These are phyloP conservation scores for Sorex fumeus DNA, from an alignment of 2,113 vertebrate species.

Conservation along the genomic window DNA sequence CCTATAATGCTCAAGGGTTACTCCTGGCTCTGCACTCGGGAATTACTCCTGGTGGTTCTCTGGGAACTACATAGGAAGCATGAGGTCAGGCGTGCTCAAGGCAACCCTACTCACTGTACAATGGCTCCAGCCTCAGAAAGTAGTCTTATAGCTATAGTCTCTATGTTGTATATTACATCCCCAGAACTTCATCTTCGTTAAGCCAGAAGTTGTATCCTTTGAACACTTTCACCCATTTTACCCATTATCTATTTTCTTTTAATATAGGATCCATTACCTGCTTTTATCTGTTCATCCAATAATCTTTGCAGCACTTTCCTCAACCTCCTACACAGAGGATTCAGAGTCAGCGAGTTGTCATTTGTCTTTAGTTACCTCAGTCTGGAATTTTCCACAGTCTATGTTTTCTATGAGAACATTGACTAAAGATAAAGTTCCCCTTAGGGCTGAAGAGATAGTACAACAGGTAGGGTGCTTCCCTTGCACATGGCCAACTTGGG, in stretches of 20 bases:
- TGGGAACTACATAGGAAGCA: too few species aligned
- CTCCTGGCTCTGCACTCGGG: too few species aligned
- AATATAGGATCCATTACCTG: slow-evolving; percentile 35
- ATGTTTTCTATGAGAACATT: neutral
- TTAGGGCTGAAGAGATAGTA: too few species aligned
- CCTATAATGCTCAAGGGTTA: too few species aligned
- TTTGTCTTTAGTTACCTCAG: slow-evolving; percentile 22
- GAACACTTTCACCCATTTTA: neutral
- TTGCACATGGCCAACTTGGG: neutral
- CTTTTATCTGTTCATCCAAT: slow-evolving; percentile 37
- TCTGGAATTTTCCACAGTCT: neutral
- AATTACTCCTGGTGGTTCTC: too few species aligned
- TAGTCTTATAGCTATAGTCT: neutral
- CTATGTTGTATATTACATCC: neutral
- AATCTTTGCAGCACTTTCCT: neutral
- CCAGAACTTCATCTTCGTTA: neutral
- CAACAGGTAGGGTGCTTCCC: too few species aligned
- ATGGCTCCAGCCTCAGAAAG: too few species aligned
- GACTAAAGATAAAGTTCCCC: neutral
- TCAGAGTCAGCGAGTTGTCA: neutral
- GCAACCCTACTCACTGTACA: too few species aligned
- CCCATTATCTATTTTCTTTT: slow-evolving; percentile 17
- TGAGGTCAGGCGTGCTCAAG: too few species aligned
- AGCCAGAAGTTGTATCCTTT: slow-evolving; percentile 5
- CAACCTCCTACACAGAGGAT: neutral